Percentiles rank a stretch among this genome's conserved stretches.
Evolutionary conservation across 2,113 vertebrate species (phyloP).

Genomic region (Aegypius monachus): DNA sequence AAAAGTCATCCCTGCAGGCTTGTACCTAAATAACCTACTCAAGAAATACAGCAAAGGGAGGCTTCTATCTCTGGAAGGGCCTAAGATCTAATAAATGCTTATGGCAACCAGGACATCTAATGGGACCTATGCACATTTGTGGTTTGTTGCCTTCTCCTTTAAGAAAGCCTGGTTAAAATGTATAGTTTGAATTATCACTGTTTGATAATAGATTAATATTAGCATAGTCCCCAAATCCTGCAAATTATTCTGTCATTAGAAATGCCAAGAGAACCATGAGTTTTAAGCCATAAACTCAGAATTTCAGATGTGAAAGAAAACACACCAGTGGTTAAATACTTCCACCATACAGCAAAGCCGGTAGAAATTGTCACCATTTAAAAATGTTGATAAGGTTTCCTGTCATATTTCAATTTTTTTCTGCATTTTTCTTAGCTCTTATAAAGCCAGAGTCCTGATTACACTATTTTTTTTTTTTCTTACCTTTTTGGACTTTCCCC

Average conservation of each 20-base stretch:
- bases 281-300: neutral
- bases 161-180: neutral
- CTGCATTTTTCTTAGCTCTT: slow-evolving; percentile 17
- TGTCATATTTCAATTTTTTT: neutral
- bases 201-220: neutral
- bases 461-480: neutral
- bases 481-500: neutral
- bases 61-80: neutral
- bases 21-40: neutral
- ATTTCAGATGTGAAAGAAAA: neutral
- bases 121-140: neutral
- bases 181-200: neutral
- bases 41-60: neutral
- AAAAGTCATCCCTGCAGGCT: neutral
- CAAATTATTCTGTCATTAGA: neutral
- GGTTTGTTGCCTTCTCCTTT: neutral
- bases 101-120: neutral
- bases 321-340: neutral
- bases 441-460: neutral
- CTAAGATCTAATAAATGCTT: neutral
- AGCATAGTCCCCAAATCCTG: neutral
- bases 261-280: neutral
- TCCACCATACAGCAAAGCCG: neutral
- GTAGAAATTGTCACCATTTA: neutral
- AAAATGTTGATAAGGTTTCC: neutral